Base-by-base conservation (phyloP, 2,113 vertebrate species). In the Cercocebus atys region DNA sequence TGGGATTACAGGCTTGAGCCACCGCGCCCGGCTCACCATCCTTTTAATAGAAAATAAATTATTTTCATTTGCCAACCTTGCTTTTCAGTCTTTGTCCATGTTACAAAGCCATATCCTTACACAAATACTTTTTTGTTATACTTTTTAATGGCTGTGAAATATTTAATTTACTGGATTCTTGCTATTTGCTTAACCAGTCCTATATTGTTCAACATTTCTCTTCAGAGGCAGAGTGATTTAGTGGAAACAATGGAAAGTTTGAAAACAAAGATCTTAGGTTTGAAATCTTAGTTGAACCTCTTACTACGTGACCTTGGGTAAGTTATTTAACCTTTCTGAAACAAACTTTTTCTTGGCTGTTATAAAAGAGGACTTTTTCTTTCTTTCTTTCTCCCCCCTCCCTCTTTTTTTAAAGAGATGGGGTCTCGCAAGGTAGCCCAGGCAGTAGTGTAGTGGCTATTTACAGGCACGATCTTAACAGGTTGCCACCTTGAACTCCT, bases 121-220 rank as follows among this genome's bases (percentile, higher is more conserved):
- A 82, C 38, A 90, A 61, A 57, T 72, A 25, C 61, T 81, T 89
- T 75, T n/a, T 16, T 95, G 55, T 76, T 82, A 5, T 73, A 50
- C 80, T 57, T 80, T 93, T 81, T 80, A 64, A 59, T 85, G 72
- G 0, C n/a, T 86, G 38, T 95, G 40, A 93, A 93, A 83, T 73
- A 72, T 94, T 85, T 85, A 85, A 79, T 78, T 84, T 38, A 66
- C 38, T 93, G 32, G 64, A 95, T 84, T 93, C 8, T 57, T 97
- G 27, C 30, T 68, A 38, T 93, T 95, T 97, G 73, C 55, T 90
- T 57, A 90, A 57, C 40, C n/a, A 61, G 57, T 85, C 76, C 14
- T 8, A 20, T 55, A 45, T 38, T 76, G 47, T n/a, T 70, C 6
- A 7, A 87, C 43, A 47, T 94, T 73, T 88, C 32, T 86, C n/a